phyloP scores from a whole-genome alignment of 2,113 vertebrate genomes.

The Amblyornis subalaris region DNA sequence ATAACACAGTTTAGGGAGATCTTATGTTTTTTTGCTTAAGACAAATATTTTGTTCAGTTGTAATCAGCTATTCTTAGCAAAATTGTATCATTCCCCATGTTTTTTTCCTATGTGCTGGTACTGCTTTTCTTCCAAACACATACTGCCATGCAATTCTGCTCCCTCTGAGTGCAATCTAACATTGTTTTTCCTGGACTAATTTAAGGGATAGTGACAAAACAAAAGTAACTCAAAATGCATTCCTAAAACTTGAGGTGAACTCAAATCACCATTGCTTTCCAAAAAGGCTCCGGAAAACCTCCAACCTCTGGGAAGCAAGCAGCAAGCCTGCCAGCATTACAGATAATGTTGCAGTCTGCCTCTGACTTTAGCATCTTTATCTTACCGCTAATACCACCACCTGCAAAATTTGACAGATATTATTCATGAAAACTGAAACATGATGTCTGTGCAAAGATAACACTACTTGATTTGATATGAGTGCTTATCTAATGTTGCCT shows the following conservation, averaged over 20 bases:
- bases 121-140: neutral
- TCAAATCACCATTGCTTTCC: neutral
- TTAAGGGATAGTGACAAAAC: neutral
- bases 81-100: neutral
- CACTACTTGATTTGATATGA: neutral
- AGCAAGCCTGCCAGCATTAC: neutral
- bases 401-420: neutral
- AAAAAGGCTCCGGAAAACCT: neutral
- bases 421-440: neutral
- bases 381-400: neutral
- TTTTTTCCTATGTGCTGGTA: neutral
- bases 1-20: neutral
- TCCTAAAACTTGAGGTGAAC: neutral
- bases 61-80: neutral
- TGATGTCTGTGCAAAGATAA: neutral
- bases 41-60: neutral
- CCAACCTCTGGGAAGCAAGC: neutral
- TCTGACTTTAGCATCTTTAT: slow-evolving; percentile 1
- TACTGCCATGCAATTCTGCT: neutral
- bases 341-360: neutral
- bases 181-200: neutral
- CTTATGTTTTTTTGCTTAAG: neutral
- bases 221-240: neutral
- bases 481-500: neutral
- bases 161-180: neutral